Conservation (phyloP, 2,113 vertebrate genomes). For the Caracal caracal region DNA sequence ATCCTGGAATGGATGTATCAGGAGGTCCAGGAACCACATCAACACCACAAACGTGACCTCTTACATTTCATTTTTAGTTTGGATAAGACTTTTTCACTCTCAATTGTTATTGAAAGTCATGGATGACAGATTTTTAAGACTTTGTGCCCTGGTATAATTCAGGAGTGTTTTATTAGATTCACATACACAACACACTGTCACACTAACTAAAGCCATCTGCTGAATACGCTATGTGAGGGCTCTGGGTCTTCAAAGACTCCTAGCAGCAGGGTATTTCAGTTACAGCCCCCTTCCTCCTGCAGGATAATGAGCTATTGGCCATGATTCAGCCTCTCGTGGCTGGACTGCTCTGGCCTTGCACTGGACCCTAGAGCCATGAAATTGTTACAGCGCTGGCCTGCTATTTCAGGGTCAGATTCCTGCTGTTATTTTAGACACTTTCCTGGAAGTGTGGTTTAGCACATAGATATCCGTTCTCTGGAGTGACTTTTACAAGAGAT, state of each 20-base stretch:
- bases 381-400: neutral
- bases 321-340: neutral
- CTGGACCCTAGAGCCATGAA: neutral
- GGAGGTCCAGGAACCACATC: neutral
- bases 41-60: neutral
- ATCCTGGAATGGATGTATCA: neutral
- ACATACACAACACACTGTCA: neutral
- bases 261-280: neutral
- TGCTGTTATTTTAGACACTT: neutral
- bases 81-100: constrained; percentile 6
- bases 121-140: neutral
- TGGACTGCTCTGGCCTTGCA: neutral
- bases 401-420: neutral
- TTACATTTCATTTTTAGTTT: neutral
- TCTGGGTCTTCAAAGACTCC: neutral
- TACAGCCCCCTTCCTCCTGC: neutral
- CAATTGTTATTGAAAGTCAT: neutral
- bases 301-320: neutral
- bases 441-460: constrained; percentile 31
- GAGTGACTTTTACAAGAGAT: constrained; percentile 33
- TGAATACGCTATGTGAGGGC: neutral
- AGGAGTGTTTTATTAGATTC: neutral
- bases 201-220: neutral
- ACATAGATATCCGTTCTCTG: neutral
- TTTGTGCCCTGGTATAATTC: neutral